Evolutionary conservation across 2,888 invertebrate species (phyloP), one percentile per base, ranked within the genome.

Genomic region (Trypoxylon attenuatum): DNA sequence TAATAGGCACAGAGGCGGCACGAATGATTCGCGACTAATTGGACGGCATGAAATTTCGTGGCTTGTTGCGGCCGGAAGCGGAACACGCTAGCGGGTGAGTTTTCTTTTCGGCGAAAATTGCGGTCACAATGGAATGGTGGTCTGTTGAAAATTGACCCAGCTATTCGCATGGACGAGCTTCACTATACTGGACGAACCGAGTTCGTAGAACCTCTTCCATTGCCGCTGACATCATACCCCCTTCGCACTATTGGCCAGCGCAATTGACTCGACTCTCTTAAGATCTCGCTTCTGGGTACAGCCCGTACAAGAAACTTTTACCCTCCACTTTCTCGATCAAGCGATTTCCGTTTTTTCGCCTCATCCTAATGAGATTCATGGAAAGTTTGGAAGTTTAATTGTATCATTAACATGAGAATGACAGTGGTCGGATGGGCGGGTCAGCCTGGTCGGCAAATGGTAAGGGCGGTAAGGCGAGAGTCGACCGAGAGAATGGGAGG

Each of bases 21-120:
- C 60, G 71, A 72, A 77, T 78, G 78, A 78, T 76, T 74, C 70
- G 72, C 59, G 68, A 75, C 67, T 78, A 79, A 80, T 79, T 79
- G 74, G 67, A 74, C 67, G 59, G 62, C 56, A 63, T 62, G 72
- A 68, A 65, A 71, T 76, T 79, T 76, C 77, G 74, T 63, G 67
- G 70, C 65, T 73, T 33, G 33, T 65, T 64, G 70, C 65, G 52
- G 50, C 29, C 23, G 16, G 15, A 10, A 5, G 5, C 47, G 2
- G 21, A 45, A 5, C 6, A 16, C 8, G 15, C 2, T 4, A 18
- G 27, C 43, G 18, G 59, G 15, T 27, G 61, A 29, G 47, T 55
- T 55, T 65, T 61, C 61, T 65, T 65, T 52, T 27, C 25, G 29
- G n/a, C 19, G 33, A 25, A 50, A 63, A 63, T 53, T 63, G 52